Conservation (phyloP, 2,888 invertebrate species). For the Cybosia mesomella region DNA sequence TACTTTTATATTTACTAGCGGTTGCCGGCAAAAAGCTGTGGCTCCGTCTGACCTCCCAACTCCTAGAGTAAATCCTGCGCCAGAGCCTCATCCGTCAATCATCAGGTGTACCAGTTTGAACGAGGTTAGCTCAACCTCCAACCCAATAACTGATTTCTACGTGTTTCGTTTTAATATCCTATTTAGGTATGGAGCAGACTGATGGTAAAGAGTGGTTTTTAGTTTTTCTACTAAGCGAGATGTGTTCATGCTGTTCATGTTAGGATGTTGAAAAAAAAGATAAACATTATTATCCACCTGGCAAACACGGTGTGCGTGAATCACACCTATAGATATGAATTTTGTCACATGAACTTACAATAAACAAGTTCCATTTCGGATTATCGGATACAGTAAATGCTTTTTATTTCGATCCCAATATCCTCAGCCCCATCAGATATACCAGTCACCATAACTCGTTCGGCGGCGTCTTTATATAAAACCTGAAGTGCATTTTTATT, state of each 20-base stretch:
- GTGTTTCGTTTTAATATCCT: too few relatives aligned
- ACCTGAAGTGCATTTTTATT: conserved; percentile 37
- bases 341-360: background rate
- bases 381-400: conserved; percentile 13
- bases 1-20: too few relatives aligned
- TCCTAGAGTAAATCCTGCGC: too few relatives aligned
- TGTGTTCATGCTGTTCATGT: too few relatives aligned
- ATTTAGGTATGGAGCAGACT: background rate
- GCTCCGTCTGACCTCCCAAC: too few relatives aligned
- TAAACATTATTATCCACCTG: background rate
- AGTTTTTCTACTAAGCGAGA: background rate
- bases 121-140: too few relatives aligned
- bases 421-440: conserved; percentile 29
- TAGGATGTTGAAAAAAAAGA: background rate
- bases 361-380: background rate
- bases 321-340: background rate
- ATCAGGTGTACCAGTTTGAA: too few relatives aligned
- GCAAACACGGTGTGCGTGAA: background rate
- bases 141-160: too few relatives aligned
- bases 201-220: background rate
- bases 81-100: too few relatives aligned
- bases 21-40: too few relatives aligned
- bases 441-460: conserved; percentile 35
- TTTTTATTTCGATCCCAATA: conserved; percentile 5
- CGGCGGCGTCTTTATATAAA: conserved; percentile 38